Evolutionary conservation across 2,113 vertebrate genomes (phyloP), one percentile per base, ranked within the genome.

Genomic region (Takifugu bimaculatus): DNA sequence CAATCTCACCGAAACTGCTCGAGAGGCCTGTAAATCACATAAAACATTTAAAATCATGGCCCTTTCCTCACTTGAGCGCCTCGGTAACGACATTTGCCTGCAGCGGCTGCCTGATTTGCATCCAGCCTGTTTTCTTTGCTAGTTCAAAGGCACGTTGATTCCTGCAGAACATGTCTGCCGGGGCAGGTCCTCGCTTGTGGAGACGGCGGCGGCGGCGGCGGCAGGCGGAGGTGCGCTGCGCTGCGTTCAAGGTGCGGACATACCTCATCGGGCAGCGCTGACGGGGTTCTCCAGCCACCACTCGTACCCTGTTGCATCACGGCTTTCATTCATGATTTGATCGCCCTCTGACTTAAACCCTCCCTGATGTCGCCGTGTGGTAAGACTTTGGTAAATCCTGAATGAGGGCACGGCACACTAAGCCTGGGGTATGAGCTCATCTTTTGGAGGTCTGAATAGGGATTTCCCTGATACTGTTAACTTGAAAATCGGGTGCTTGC

Each of bases 401-500:
- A 59, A 49, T 26, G 15, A 57, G 35, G 55, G 64, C 20, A 65
- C 50, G 11, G 29, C 0, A 0, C 59, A 45, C 39, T 3, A 27
- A 3, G 20, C 35, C 7, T 44, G 39, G n/a, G 13, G 14, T 48
- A 29, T 26, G 52, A n/a, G 52, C 35, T 55, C 6, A 57, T 61
- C 20, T 50, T 11, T 47, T 79, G 51, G 60, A 63, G 49, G 67
- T 63, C 62, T 72, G 60, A 74, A 55, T 63, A 68, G 54, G 58
- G 65, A 61, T 49, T 63, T 65, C 50, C 48, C 28, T 58, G 29
- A 13, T 15, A 35, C 50, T 49, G 45, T 50, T 43, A 3, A 25
- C 45, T 3, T 67, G 63, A 63, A 74, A 69, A 77, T 68, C 66
- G 50, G 28, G 45, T 13, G 49, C 43, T 65, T 58, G 28, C 13